Percentiles rank a stretch among this genome's conserved stretches.
phyloP scores from a whole-genome alignment of 2,797 vertebrate genomes.

The Ibycter americanus region DNA sequence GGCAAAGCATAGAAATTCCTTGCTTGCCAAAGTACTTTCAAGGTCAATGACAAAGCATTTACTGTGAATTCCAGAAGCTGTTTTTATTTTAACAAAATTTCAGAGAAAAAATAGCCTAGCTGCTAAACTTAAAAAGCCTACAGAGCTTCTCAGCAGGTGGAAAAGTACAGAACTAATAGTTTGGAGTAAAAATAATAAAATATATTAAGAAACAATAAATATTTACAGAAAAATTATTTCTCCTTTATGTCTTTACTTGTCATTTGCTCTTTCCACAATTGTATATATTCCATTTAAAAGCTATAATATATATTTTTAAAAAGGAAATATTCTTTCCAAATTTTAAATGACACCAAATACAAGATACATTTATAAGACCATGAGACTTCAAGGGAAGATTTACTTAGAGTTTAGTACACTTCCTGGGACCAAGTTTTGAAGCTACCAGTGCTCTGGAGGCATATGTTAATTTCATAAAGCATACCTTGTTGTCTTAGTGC shows the following conservation, averaged over 20 bases:
- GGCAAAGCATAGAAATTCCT: background rate
- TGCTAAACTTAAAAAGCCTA: background rate
- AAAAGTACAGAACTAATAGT: background rate
- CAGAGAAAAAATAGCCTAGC: background rate
- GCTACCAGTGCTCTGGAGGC: background rate
- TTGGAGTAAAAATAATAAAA: background rate
- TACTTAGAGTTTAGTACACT: background rate
- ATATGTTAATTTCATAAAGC: background rate
- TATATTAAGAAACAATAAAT: background rate
- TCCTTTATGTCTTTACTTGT: background rate
- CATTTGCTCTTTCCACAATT: background rate
- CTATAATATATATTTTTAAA: background rate
- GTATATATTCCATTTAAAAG: background rate
- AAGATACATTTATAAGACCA: background rate
- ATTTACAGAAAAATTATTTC: background rate
- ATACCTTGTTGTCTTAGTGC: background rate
- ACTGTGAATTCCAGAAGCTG: background rate
- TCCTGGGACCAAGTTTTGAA: background rate
- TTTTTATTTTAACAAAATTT: constrained; percentile 39
- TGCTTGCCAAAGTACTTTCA: constrained; percentile 37
- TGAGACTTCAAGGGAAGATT: background rate
- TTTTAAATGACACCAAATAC: background rate
- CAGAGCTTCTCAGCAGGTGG: background rate
- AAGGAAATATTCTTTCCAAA: background rate
- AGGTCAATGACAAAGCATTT: constrained; percentile 44